Evolutionary conservation across 2,888 invertebrate species (phyloP), one percentile per base, ranked within the genome.

Genomic region (Erynnis tages): DNA sequence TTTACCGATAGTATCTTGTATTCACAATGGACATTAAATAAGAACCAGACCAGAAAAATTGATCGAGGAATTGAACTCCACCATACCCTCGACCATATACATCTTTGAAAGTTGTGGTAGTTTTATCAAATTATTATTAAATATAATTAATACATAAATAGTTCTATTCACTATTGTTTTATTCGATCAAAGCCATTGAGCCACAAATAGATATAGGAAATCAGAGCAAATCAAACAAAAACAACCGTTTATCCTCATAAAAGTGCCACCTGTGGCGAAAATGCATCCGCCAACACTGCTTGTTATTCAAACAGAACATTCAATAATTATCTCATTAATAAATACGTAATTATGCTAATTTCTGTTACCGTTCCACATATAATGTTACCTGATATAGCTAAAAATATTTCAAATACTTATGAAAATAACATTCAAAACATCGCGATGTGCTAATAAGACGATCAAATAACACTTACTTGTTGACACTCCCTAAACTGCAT

Each of bases 321-420:
- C 7, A 38, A 30, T 38, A 47, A 47, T 47, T 37, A 19, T 30
- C 30, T 30, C 32, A 32, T 40, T 29, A 29, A 56, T 41, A 45
- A 48, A 52, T 48, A 43, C 19, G 48, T 43, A 54, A 52, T 52
- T 59, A 61, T 61, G 58, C 46, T 47, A 56, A 60, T 56, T 38
- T 55, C 23, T 45, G 57, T 46, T 60, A 55, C 55, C 50, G 48
- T 58, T 57, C 53, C 38, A 35, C 27, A 49, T 55, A 41, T 56
- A 57, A 56, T 50, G 35, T 54, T 56, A 50, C 53, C 55, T 49
- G 56, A 65, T 62, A 57, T 57, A 56, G 60, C 61, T 63, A 48
- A 53, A 57, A 48, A 57, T 54, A 50, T 35, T 35, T 35, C 35
- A 10, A 10, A 35, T 19, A n/a, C n/a, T n/a, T n/a, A n/a, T 29